Conservation (phyloP, 1,140 invertebrate species). For the Pachypsylla venusta region DNA sequence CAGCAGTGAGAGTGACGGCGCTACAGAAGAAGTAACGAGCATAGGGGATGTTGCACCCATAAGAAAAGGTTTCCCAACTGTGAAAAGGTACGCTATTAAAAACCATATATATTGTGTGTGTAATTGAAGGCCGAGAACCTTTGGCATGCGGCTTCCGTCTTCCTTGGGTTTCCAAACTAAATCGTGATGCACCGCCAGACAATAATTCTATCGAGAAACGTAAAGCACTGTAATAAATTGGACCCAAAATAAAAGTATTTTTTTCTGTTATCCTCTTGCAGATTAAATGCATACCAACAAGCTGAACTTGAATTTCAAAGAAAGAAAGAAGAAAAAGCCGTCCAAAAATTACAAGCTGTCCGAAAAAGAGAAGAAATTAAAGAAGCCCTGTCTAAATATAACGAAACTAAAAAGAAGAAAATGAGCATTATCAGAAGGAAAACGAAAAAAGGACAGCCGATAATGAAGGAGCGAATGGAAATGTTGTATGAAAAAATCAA, state of each 20-base stretch:
- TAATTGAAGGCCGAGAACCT: too few relatives aligned
- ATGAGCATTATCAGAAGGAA: conserved; percentile 51
- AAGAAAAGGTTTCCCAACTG: not conserved
- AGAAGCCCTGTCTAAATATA: conserved; percentile 45
- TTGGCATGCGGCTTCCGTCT: too few relatives aligned
- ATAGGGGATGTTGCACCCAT: not conserved
- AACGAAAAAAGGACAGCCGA: conserved; percentile 57
- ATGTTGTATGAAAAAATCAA: conserved; percentile 51
- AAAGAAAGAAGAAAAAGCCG: conserved; percentile 39
- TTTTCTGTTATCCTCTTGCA: too few relatives aligned
- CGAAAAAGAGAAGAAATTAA: conserved; percentile 38
- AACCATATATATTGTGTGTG: too few relatives aligned
- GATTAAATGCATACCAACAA: conserved; percentile 32
- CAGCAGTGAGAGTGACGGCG: not conserved
- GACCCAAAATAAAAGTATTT: too few relatives aligned
- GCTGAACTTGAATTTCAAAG: conserved; percentile 39
- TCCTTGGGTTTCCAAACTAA: too few relatives aligned
- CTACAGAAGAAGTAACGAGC: not conserved
- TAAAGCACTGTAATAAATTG: too few relatives aligned
- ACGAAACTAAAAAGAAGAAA: conserved; percentile 44
- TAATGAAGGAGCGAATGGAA: conserved; percentile 58
- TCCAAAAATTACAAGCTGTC: conserved; percentile 34
- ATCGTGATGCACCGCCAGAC: too few relatives aligned
- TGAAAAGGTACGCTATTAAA: too few relatives aligned
- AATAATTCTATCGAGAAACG: too few relatives aligned